Evolutionary conservation across 1,140 invertebrate genomes (phyloP), one percentile per base, ranked within the genome.

Genomic region (Hycleus phaleratus): DNA sequence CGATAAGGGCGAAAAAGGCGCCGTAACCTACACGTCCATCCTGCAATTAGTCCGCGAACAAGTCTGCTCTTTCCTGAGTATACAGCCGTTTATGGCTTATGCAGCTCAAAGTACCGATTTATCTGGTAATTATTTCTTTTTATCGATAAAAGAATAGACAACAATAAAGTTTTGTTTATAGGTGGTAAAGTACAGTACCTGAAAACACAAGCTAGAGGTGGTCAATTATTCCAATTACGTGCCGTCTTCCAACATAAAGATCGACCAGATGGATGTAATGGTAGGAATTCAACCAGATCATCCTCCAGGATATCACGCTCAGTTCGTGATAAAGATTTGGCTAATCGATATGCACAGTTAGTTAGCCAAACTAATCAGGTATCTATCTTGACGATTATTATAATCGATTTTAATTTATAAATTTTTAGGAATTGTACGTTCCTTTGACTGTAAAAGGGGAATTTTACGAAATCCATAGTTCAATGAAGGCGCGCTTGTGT

Each of bases 361-460:
- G 64, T 69, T 43, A 65, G 67, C 55, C 63, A 69, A 60, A 68
- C 46, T 50, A 71, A 71, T 67, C 69, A 71, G 61, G 69, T 70
- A 63, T 50, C 51, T 55, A 26, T 42, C 32, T 32, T 18, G 18
- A 18, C 18, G 18, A 18, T 18, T 18, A 18, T 18, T 32, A 32
- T 32, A 32, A 32, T 5, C 4, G 4, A n/a, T 42, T 42, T 10
- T 42, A 10, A 3, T 42, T 42, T 6, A 11, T 42, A 42, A 42
- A 39, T 39, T 42, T 42, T 8, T 4, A 82, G 81, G 80, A 81
- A 66, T 72, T 81, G 53, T 82, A 80, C 71, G 79, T 81, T 47
- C 79, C 79, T 12, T 73, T 82, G 51, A 79, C 79, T 58, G 81
- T 79, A 3, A 80, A 79, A 68, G 80, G 81, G 9, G 79, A 81